Evolutionary conservation across 2,888 invertebrate genomes (phyloP).

Genomic region (Pyrrhia umbra): DNA sequence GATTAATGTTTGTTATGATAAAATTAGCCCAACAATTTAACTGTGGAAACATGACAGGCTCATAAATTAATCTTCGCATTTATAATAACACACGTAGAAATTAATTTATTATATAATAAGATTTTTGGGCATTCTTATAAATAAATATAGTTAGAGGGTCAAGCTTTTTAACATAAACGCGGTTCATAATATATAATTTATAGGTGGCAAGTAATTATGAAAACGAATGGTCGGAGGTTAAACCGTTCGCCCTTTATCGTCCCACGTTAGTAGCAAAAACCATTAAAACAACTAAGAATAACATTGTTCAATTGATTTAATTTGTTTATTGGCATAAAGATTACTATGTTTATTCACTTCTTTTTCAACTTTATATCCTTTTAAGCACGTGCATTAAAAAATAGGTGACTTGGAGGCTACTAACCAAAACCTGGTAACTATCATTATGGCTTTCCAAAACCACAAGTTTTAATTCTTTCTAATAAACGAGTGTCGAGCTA

Average conservation of each 20-base stretch:
- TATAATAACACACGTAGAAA: not conserved
- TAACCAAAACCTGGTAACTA: not conserved
- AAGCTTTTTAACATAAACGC: slow-evolving; percentile 27
- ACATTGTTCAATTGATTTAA: slow-evolving; percentile 5
- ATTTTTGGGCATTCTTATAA: not conserved
- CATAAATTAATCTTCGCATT: not conserved
- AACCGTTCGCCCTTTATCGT: slow-evolving; percentile 28
- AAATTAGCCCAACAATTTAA: too few species aligned
- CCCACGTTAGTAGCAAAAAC: slow-evolving; percentile 28
- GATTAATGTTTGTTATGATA: too few species aligned
- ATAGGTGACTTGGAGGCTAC: not conserved
- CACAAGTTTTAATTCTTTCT: not conserved
- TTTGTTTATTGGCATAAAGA: slow-evolving; percentile 40
- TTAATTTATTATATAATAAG: not conserved
- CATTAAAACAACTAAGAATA: slow-evolving; percentile 14
- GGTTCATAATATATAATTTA: slow-evolving; percentile 41
- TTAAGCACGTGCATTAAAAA: too few species aligned
- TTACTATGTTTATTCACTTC: not conserved
- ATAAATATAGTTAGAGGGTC: slow-evolving; percentile 18
- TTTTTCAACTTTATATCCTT: too few species aligned
- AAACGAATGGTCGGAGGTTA: slow-evolving; percentile 40
- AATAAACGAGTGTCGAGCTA: too few species aligned
- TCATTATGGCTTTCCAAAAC: not conserved
- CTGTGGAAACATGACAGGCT: not conserved
- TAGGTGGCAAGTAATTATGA: slow-evolving; percentile 23